Conservation (phyloP, 1,140 invertebrate genomes). For the Thrips palmi region DNA sequence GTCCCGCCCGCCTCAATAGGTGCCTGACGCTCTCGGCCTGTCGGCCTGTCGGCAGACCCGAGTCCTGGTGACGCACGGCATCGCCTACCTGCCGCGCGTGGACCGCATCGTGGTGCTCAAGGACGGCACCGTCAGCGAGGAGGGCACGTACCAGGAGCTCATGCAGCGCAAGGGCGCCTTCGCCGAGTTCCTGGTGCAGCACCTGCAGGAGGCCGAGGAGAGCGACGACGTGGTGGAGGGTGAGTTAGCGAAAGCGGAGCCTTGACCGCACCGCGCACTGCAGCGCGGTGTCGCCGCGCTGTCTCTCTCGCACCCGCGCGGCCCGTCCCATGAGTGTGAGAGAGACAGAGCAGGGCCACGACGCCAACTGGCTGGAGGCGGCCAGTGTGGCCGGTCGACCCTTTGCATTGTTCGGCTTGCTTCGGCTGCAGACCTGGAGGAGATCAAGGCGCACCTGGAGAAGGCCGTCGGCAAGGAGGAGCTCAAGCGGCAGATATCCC, state of each 20-base stretch:
- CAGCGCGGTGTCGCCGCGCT: too few relatives aligned
- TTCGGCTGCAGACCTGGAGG: too few relatives aligned
- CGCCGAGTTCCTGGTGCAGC: conserved; percentile 20
- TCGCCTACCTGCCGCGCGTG: conserved; percentile 28
- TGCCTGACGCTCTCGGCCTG: too few relatives aligned
- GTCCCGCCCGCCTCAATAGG: too few relatives aligned
- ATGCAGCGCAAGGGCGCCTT: conserved; percentile 18
- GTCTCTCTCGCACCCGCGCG: too few relatives aligned
- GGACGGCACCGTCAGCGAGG: conserved; percentile 27
- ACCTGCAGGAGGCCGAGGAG: conserved; percentile 18
- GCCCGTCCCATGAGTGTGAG: too few relatives aligned
- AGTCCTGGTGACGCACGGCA: conserved; percentile 29
- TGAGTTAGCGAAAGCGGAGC: too few relatives aligned
- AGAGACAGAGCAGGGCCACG: too few relatives aligned
- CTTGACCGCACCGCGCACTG: too few relatives aligned
- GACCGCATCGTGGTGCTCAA: conserved; percentile 31
- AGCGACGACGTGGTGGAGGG: not conserved
- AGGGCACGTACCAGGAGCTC: conserved; percentile 25
- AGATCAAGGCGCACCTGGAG: conserved; percentile 19
- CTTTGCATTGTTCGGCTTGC: too few relatives aligned
- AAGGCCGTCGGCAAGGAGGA: conserved; percentile 17
- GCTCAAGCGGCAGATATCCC: conserved; percentile 8
- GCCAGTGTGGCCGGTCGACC: too few relatives aligned
- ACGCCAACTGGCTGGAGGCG: too few relatives aligned
- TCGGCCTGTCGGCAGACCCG: conserved; percentile 25